These are phyloP conservation scores for Zophobas morio DNA, from an alignment of 1,140 invertebrate genomes.

Conservation along the genomic window DNA sequence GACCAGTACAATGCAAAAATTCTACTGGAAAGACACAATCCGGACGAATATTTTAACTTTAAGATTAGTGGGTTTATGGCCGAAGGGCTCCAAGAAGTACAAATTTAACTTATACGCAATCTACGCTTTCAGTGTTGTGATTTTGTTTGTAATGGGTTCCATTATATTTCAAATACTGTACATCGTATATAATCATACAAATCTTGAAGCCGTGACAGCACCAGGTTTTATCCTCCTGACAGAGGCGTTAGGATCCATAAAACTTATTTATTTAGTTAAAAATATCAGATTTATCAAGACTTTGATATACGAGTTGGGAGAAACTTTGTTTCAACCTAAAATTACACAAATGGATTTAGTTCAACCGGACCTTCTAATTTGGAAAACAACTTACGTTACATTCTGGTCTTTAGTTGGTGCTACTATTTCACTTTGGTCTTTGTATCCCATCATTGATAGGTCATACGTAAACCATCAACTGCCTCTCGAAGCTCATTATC, in stretches of 20 bases:
- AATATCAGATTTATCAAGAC: not conserved
- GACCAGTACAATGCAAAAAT: not conserved
- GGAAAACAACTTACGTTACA: not conserved
- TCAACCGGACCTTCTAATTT: not conserved
- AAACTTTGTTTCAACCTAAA: slow-evolving; percentile 4
- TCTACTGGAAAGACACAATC: not conserved
- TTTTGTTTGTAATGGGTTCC: not conserved
- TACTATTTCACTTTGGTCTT: not conserved
- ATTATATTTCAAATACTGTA: not conserved
- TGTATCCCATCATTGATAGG: slow-evolving; percentile 3
- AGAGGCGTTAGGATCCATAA: not conserved
- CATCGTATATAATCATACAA: not conserved
- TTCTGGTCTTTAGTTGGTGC: not conserved
- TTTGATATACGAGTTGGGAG: not conserved
- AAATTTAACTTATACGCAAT: not conserved
- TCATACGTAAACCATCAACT: not conserved
- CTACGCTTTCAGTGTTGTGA: slow-evolving; percentile 4
- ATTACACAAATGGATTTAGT: not conserved
- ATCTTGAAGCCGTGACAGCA: not conserved
- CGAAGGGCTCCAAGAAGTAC: not conserved
- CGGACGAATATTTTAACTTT: not conserved
- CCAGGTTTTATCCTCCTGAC: not conserved
- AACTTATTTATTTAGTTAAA: not conserved
- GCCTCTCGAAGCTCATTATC: slow-evolving; percentile 18
- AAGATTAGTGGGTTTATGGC: slow-evolving; percentile 18